Evolutionary conservation across 2,113 vertebrate genomes (phyloP).

Genomic region (Neogobius melanostomus): DNA sequence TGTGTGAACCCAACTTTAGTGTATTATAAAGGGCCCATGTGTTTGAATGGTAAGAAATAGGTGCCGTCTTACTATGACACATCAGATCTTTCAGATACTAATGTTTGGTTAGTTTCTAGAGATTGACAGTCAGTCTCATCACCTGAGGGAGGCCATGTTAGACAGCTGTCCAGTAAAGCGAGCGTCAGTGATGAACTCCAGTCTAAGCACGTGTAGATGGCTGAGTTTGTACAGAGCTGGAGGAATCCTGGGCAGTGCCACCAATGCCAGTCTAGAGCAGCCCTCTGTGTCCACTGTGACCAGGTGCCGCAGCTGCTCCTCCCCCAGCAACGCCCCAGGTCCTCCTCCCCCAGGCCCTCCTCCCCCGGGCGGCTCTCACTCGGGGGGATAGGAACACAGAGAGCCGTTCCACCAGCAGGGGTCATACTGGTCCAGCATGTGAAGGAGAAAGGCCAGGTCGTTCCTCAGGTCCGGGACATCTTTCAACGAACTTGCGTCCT

Average conservation of each 20-base stretch:
- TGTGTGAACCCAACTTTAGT: too few species aligned
- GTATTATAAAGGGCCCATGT: too few species aligned
- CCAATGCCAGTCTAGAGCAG: constrained; percentile 67
- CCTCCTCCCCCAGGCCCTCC: constrained; percentile 52
- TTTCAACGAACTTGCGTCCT: constrained; percentile 60
- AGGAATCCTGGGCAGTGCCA: constrained; percentile 76
- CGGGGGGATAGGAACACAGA: constrained; percentile 81
- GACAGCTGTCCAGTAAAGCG: constrained; percentile 72
- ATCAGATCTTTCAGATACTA: background rate
- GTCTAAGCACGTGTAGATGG: constrained; percentile 75
- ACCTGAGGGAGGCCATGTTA: constrained; percentile 75
- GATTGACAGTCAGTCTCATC: background rate
- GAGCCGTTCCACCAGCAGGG: constrained; percentile 76
- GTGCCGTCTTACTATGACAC: too few species aligned
- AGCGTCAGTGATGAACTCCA: constrained; percentile 75
- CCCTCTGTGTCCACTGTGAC: constrained; percentile 60
- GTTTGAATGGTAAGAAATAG: too few species aligned
- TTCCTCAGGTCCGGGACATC: constrained; percentile 79
- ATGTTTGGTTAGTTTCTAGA: background rate
- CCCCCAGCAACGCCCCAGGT: constrained; percentile 69
- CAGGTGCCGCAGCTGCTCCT: constrained; percentile 66
- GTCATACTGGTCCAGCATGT: constrained; percentile 84
- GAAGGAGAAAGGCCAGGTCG: constrained; percentile 83
- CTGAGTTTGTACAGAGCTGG: constrained; percentile 72
- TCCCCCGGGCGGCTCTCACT: constrained; percentile 76